Percentiles rank a stretch among this genome's conserved stretches.
These are phyloP conservation scores for Botia almorhae DNA, from an alignment of 2,797 vertebrate genomes.

Conservation along the genomic window DNA sequence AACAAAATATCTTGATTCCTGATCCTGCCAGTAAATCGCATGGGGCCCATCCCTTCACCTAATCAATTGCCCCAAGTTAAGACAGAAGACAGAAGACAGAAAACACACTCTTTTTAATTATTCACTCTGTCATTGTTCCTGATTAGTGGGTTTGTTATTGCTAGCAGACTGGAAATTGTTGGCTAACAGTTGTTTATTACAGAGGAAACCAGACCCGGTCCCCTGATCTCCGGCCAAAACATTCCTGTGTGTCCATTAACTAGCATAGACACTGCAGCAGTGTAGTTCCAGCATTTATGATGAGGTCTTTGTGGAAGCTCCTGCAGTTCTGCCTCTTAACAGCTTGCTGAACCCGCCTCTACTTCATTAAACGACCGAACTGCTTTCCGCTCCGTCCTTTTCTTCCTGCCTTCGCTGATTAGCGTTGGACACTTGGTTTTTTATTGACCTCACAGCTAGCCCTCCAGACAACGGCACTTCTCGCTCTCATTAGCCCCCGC, in stretches of 20 bases:
- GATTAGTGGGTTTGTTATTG: conserved; percentile 16
- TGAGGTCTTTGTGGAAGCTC: conserved; percentile 16
- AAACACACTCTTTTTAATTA: conserved; percentile 22
- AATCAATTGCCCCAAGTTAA: conserved; percentile 37
- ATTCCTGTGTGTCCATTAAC: conserved; percentile 24
- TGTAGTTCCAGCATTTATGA: conserved; percentile 11
- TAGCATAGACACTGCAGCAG: not conserved
- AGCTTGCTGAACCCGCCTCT: conserved; percentile 23
- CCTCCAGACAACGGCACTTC: conserved; percentile 12
- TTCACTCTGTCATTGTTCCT: conserved; percentile 19
- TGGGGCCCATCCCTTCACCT: conserved; percentile 33
- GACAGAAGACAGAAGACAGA: conserved; percentile 11
- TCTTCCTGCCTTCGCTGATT: conserved; percentile 53
- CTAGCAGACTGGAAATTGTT: conserved; percentile 35
- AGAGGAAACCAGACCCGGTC: conserved; percentile 10
- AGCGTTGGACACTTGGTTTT: conserved; percentile 43
- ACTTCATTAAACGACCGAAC: conserved; percentile 60
- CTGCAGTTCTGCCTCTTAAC: conserved; percentile 44
- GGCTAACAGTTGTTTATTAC: conserved; percentile 39
- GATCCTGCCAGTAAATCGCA: too few species aligned
- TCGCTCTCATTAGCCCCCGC: conserved; percentile 50
- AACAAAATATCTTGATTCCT: too few species aligned
- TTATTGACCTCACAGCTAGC: conserved; percentile 46
- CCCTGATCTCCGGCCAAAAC: conserved; percentile 17
- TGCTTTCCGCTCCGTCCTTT: conserved; percentile 26